Conservation (phyloP, 2,888 invertebrate species). For the Volucella inanis region DNA sequence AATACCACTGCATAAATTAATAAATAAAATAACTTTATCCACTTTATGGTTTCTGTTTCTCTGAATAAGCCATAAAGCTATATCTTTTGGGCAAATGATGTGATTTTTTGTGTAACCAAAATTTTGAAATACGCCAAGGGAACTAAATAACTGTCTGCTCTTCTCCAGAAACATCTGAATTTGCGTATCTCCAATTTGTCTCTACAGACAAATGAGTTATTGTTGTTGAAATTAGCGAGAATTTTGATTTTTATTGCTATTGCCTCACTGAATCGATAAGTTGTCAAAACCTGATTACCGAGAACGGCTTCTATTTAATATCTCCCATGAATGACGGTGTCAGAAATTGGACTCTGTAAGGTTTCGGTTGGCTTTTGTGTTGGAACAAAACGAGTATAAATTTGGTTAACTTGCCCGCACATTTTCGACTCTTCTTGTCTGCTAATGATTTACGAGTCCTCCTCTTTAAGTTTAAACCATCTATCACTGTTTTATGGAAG, state of each 20-base stretch:
- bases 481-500: slow-evolving; percentile 49
- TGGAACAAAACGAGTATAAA: slow-evolving; percentile 27
- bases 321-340: slow-evolving; percentile 40
- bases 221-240: slow-evolving; percentile 36
- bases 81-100: no score
- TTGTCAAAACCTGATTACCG: slow-evolving; percentile 44
- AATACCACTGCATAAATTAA: no score
- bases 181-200: slow-evolving; percentile 39
- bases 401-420: slow-evolving; percentile 45
- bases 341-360: background rate
- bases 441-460: slow-evolving; percentile 60
- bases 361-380: slow-evolving; percentile 17
- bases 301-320: slow-evolving; percentile 40
- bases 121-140: slow-evolving; percentile 8
- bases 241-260: slow-evolving; percentile 41
- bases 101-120: no score
- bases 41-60: no score
- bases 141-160: slow-evolving; percentile 1
- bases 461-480: slow-evolving; percentile 19
- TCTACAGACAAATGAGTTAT: slow-evolving; percentile 39
- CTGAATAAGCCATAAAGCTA: background rate
- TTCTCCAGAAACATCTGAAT: slow-evolving; percentile 16
- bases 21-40: no score
- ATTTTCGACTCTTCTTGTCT: slow-evolving; percentile 33
- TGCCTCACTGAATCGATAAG: slow-evolving; percentile 31